Conservation (phyloP, 1,140 invertebrate genomes). For the Panulirus ornatus region DNA sequence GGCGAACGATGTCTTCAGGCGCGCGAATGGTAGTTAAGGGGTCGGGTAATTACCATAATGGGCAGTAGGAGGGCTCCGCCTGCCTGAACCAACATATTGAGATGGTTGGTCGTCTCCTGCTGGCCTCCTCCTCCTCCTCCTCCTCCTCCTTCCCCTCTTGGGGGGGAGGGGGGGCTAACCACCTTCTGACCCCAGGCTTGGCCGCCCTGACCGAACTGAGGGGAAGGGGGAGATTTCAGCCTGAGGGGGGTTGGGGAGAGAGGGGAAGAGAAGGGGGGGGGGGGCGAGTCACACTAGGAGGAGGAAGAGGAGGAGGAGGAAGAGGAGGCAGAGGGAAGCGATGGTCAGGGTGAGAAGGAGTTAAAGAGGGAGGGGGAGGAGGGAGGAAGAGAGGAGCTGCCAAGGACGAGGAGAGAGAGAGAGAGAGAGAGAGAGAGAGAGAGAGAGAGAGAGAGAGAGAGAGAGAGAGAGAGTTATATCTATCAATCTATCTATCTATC, state of each 20-base stretch:
- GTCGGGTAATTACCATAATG: conserved; percentile 64
- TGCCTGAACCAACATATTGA: conserved; percentile 47
- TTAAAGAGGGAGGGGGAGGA: not conserved
- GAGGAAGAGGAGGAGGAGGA: not conserved
- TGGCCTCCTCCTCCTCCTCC: not conserved
- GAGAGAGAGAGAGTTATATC: not conserved
- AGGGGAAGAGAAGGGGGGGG: not conserved
- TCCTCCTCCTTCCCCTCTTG: conserved; percentile 8
- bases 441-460: not conserved
- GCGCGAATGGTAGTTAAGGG: conserved; percentile 58
- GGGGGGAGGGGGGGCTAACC: too few relatives aligned
- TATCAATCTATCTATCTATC: too few relatives aligned
- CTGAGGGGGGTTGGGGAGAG: not conserved
- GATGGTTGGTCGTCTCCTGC: conserved; percentile 6
- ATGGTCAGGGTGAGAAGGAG: too few relatives aligned
- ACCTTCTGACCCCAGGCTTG: conserved; percentile 8
- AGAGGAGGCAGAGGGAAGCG: not conserved
- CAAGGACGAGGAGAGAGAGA: not conserved
- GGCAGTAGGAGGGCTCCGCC: not conserved
- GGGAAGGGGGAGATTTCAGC: not conserved
- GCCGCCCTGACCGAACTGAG: not conserved
- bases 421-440: not conserved
- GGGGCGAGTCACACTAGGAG: too few relatives aligned
- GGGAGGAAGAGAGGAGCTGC: not conserved
- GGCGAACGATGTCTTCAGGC: not conserved